These are phyloP conservation scores for Axinella damicornis DNA, from an alignment of 37 sponge, comb jelly and placozoan species.

Conservation along the genomic window DNA sequence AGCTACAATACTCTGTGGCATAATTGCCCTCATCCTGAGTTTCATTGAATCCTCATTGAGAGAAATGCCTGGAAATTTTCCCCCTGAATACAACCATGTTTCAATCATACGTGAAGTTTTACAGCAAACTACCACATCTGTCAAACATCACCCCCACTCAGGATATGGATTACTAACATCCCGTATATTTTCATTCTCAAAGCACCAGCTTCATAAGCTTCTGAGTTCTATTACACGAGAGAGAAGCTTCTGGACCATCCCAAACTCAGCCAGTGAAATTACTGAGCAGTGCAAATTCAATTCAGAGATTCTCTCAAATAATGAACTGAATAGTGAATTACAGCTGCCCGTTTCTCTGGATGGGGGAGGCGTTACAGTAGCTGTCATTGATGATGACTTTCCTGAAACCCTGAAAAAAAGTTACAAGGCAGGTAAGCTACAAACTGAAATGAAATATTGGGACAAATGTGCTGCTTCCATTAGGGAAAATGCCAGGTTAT, in stretches of 20 bases:
- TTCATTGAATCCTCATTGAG: not conserved
- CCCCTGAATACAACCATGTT: no score
- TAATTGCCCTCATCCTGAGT: not conserved
- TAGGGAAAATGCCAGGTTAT: not conserved
- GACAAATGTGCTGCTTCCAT: not conserved
- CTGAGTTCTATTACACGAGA: not conserved
- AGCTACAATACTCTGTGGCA: not conserved
- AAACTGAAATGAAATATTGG: not conserved
- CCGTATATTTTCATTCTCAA: not conserved
- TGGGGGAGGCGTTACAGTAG: not conserved
- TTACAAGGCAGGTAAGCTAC: not conserved
- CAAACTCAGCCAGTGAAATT: not conserved
- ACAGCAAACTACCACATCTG: not conserved
- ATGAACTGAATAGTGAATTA: no score
- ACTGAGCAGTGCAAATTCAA: conserved; percentile 6
- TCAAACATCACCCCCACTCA: not conserved
- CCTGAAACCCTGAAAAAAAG: not conserved
- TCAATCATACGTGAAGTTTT: not conserved
- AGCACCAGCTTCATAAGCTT: no score
- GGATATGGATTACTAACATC: not conserved
- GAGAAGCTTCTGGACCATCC: no score
- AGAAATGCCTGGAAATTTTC: no score
- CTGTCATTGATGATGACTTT: conserved; percentile 19
- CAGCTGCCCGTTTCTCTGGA: not conserved
- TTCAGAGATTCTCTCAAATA: not conserved